Conservation (phyloP, 2,113 vertebrate genomes). For the Heloderma charlesbogerti region DNA sequence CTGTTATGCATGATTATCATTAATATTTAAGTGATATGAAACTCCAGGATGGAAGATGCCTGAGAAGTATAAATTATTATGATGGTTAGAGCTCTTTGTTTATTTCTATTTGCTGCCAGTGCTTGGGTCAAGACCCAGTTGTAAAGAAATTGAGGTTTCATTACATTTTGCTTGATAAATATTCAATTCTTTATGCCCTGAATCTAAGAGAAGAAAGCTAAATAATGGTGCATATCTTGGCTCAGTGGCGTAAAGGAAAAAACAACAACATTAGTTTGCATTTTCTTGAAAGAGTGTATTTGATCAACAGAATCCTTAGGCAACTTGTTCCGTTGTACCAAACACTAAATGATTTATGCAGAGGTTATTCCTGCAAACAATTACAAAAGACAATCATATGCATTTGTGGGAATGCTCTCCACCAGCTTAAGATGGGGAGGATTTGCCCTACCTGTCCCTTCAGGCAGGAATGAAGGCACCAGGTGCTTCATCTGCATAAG, state of each 20-base stretch:
- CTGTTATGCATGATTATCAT: conserved; percentile 54
- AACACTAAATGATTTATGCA: rapidly evolving
- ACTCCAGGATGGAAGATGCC: conserved; percentile 13
- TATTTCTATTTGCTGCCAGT: background rate
- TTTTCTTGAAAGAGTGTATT: conserved; percentile 27
- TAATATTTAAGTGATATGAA: conserved; percentile 39
- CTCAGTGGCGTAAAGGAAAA: rapidly evolving
- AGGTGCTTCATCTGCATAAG: too few relatives aligned
- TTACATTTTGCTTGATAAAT: conserved; percentile 6
- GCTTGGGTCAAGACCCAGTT: background rate
- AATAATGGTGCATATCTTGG: background rate
- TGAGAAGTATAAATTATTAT: conserved; percentile 22
- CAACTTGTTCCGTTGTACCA: background rate
- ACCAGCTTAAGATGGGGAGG: too few relatives aligned
- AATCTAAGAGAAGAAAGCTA: background rate
- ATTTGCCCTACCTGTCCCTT: too few relatives aligned
- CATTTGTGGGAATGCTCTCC: too few relatives aligned
- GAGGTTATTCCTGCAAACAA: background rate
- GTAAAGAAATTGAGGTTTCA: background rate
- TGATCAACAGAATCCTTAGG: conserved; percentile 5
- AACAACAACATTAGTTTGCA: background rate
- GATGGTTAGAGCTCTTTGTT: conserved; percentile 3
- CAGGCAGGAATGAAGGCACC: too few relatives aligned
- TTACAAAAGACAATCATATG: background rate
- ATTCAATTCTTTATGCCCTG: background rate